phyloP scores from a whole-genome alignment of 1,140 invertebrate genomes.

The Trachelipus rathkii region DNA sequence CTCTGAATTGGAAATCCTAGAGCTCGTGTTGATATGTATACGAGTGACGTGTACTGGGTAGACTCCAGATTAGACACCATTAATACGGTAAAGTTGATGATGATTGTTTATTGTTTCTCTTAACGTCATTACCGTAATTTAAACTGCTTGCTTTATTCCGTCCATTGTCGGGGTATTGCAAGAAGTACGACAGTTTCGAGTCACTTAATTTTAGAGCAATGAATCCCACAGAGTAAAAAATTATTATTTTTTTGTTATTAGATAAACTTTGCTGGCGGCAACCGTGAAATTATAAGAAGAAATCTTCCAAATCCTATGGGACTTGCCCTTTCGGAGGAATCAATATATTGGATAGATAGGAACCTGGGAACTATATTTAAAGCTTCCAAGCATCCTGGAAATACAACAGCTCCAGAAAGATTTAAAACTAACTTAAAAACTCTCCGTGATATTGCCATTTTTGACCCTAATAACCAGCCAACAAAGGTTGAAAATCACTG shows the following conservation, averaged over 20 bases:
- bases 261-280: slow-evolving; percentile 53
- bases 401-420: slow-evolving; percentile 62
- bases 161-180: too few relatives aligned
- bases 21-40: slow-evolving; percentile 90
- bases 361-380: slow-evolving; percentile 83
- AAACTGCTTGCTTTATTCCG: too few relatives aligned
- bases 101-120: too few relatives aligned
- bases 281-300: slow-evolving; percentile 66
- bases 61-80: slow-evolving; percentile 90
- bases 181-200: too few relatives aligned
- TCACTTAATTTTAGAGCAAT: too few relatives aligned
- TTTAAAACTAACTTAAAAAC: slow-evolving; percentile 77
- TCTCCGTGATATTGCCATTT: slow-evolving; percentile 83
- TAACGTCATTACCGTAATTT: too few relatives aligned
- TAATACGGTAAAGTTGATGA: slow-evolving; percentile 58
- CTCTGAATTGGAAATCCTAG: slow-evolving; percentile 79
- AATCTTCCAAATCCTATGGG: slow-evolving; percentile 94
- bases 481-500: slow-evolving; percentile 66
- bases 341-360: slow-evolving; percentile 93
- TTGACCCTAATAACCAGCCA: slow-evolving; percentile 81
- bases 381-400: slow-evolving; percentile 70
- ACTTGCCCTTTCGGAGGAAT: slow-evolving; percentile 69
- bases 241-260: slow-evolving; percentile 6
- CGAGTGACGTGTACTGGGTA: slow-evolving; percentile 96
- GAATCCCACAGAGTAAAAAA: neutral